Evolutionary conservation across 2,888 invertebrate species (phyloP).

Genomic region (Tanytarsus gracilentus): DNA sequence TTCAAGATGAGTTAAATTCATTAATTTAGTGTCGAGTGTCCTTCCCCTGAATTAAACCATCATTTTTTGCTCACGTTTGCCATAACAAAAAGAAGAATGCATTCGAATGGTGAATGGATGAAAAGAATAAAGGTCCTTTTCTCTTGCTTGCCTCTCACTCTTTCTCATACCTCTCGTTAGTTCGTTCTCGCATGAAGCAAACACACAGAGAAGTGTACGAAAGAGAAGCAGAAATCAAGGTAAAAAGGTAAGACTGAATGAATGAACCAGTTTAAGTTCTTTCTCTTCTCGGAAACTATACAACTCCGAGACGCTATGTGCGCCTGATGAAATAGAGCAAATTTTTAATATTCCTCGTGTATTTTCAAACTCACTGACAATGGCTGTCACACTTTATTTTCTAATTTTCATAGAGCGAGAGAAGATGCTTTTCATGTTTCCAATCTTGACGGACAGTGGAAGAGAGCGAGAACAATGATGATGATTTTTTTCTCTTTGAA

Average conservation of each 20-base stretch:
- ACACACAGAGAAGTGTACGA: neutral
- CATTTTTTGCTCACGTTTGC: too few relatives aligned
- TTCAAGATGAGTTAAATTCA: too few relatives aligned
- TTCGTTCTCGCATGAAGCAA: neutral
- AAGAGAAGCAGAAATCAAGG: neutral
- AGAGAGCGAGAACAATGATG: too few relatives aligned
- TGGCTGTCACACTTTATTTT: neutral
- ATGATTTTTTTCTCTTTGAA: too few relatives aligned
- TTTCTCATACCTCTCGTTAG: too few relatives aligned
- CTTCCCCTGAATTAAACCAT: too few relatives aligned
- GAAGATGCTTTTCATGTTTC: neutral
- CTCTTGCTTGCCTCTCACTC: neutral
- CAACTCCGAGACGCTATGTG: slow-evolving; percentile 1
- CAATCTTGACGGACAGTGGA: neutral
- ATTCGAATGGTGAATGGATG: too few relatives aligned
- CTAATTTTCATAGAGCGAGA: neutral
- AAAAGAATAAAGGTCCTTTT: too few relatives aligned
- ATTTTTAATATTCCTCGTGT: slow-evolving; percentile 22
- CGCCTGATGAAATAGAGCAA: slow-evolving; percentile 27
- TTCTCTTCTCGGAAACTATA: too few relatives aligned
- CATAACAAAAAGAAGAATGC: too few relatives aligned
- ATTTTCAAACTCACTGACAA: neutral
- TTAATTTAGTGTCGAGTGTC: too few relatives aligned
- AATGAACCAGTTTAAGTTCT: slow-evolving; percentile 28
- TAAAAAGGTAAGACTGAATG: neutral